phyloP scores from a whole-genome alignment of 1,140 invertebrate species.

The Bombus difficillimus region DNA sequence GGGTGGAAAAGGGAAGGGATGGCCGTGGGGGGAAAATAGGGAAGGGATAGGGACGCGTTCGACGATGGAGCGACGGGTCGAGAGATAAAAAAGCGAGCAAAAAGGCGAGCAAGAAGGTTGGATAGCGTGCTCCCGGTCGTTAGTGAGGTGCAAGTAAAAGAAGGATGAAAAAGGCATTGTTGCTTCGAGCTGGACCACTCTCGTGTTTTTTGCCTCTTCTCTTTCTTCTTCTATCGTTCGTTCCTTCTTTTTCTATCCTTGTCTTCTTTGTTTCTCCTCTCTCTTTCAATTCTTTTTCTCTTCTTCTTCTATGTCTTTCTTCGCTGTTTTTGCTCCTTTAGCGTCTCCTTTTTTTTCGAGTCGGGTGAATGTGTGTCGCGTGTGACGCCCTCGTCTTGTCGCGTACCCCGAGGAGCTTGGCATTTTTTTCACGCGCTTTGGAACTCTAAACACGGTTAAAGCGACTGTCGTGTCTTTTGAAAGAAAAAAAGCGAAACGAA shows the following conservation, averaged over 20 bases:
- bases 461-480: background rate
- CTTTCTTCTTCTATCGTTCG: background rate
- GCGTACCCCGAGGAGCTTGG: background rate
- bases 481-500: background rate
- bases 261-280: background rate
- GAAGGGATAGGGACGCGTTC: background rate
- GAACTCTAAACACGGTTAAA: background rate
- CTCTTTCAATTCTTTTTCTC: background rate
- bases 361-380: slow-evolving; percentile 42
- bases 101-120: slow-evolving; percentile 42
- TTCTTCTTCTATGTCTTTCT: background rate
- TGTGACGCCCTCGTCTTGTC: background rate
- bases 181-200: slow-evolving; percentile 15
- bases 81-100: slow-evolving; percentile 32
- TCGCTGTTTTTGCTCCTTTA: background rate
- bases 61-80: slow-evolving; percentile 24
- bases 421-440: background rate
- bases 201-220: background rate
- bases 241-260: background rate
- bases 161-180: slow-evolving; percentile 45
- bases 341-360: too few relatives aligned
- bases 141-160: slow-evolving; percentile 53
- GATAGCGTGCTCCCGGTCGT: slow-evolving; percentile 36
- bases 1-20: slow-evolving; percentile 19
- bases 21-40: background rate